phyloP scores from a whole-genome alignment of 2,888 invertebrate species.

The Cremastobaeus sp. region DNA sequence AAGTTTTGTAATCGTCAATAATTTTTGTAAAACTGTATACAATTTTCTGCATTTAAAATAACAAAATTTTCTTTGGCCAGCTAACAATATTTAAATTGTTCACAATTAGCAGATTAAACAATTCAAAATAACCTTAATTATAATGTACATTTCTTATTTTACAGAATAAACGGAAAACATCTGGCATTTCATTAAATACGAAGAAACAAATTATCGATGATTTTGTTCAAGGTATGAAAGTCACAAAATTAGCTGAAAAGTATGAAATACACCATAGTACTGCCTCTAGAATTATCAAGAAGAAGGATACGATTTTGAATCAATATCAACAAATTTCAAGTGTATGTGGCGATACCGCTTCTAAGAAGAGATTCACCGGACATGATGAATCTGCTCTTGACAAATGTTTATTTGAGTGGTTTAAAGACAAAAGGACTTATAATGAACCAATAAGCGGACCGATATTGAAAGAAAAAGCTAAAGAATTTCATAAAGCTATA shows the following conservation, averaged over 20 bases:
- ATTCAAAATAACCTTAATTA: no score
- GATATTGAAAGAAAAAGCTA: constrained; percentile 7
- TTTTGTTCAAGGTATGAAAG: background rate
- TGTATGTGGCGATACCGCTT: background rate
- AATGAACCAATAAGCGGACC: constrained; percentile 18
- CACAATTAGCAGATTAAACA: no score
- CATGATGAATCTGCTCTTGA: background rate
- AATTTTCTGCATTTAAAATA: no score
- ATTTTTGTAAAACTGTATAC: no score
- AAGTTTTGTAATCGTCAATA: no score
- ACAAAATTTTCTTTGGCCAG: no score
- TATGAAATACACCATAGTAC: background rate
- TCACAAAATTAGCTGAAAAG: background rate
- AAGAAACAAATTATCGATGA: background rate
- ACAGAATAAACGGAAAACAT: background rate
- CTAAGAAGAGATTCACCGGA: background rate
- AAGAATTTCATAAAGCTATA: background rate
- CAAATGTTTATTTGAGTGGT: background rate
- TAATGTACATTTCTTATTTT: background rate
- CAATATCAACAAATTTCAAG: background rate
- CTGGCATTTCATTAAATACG: background rate
- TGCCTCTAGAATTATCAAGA: background rate
- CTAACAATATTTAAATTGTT: no score
- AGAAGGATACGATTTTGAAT: background rate
- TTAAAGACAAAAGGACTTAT: background rate